phyloP scores from a whole-genome alignment of 2,888 invertebrate genomes.

The Cepaea hortensis region DNA sequence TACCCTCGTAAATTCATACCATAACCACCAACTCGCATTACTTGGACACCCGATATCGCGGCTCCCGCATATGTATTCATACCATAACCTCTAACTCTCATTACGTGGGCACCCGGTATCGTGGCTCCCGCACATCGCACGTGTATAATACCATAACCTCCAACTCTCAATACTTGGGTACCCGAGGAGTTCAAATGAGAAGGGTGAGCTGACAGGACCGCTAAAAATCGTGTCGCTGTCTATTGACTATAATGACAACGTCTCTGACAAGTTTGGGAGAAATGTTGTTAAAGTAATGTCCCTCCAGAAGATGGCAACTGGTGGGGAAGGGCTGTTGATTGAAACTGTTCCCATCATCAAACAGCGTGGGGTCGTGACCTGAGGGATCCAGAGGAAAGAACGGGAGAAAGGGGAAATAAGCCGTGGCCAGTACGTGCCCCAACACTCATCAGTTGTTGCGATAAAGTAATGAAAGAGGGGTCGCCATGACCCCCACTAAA shows the following conservation, averaged over 20 bases:
- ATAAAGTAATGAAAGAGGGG: background rate
- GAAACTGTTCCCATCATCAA: background rate
- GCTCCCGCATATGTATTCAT: too few relatives aligned
- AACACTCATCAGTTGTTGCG: background rate
- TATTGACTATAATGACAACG: background rate
- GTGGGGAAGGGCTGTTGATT: background rate
- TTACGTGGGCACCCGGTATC: too few relatives aligned
- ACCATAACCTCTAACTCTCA: too few relatives aligned
- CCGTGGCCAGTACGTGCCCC: background rate
- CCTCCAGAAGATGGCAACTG: background rate
- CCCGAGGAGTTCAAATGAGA: too few relatives aligned
- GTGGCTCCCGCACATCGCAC: too few relatives aligned
- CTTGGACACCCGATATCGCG: too few relatives aligned
- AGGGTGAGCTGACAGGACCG: too few relatives aligned
- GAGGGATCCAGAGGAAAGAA: background rate
- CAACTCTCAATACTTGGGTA: too few relatives aligned
- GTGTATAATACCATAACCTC: too few relatives aligned
- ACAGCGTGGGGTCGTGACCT: background rate
- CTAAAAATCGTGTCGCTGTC: too few relatives aligned
- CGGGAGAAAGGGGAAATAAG: background rate
- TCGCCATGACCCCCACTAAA: constrained; percentile 1
- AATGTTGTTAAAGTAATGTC: background rate
- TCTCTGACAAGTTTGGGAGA: background rate
- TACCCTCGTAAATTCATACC: too few relatives aligned
- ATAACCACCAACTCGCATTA: too few relatives aligned